Conservation (phyloP, 2,888 invertebrate species). For the Pyrgus malvae region DNA sequence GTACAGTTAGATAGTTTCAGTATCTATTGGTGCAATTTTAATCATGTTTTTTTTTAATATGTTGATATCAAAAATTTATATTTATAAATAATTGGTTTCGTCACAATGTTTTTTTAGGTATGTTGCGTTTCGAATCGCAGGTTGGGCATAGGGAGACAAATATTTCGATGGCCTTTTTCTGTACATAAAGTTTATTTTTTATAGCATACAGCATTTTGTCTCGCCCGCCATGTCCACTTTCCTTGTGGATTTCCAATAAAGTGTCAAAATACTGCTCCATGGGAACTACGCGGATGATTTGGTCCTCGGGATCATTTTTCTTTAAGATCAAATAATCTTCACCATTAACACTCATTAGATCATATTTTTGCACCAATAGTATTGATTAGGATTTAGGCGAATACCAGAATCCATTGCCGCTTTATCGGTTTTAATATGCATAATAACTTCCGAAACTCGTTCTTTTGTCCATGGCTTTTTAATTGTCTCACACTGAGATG, state of each 20-base stretch:
- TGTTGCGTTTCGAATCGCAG: neutral
- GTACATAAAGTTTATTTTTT: constrained; percentile 35
- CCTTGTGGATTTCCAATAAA: constrained; percentile 34
- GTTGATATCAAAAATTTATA: too few species aligned
- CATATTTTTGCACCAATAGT: constrained; percentile 16
- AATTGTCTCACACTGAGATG: neutral
- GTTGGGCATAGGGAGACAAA: constrained; percentile 36
- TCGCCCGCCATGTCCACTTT: constrained; percentile 37
- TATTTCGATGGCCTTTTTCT: constrained; percentile 32
- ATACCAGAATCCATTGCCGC: neutral
- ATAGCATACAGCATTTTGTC: constrained; percentile 38
- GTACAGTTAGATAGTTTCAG: too few species aligned
- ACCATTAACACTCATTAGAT: constrained; percentile 3
- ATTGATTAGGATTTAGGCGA: neutral
- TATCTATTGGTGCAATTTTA: too few species aligned
- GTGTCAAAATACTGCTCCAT: neutral
- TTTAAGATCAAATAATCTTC: constrained; percentile 12
- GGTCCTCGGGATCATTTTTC: neutral
- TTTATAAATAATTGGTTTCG: constrained; percentile 18
- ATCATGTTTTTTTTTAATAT: too few species aligned
- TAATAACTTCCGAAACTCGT: constrained; percentile 11
- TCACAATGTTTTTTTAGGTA: neutral
- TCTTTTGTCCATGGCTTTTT: constrained; percentile 1
- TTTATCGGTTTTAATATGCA: neutral
- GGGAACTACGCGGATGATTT: neutral